Base-by-base conservation (phyloP, 1,140 invertebrate species). In the Lepidurus apus region DNA sequence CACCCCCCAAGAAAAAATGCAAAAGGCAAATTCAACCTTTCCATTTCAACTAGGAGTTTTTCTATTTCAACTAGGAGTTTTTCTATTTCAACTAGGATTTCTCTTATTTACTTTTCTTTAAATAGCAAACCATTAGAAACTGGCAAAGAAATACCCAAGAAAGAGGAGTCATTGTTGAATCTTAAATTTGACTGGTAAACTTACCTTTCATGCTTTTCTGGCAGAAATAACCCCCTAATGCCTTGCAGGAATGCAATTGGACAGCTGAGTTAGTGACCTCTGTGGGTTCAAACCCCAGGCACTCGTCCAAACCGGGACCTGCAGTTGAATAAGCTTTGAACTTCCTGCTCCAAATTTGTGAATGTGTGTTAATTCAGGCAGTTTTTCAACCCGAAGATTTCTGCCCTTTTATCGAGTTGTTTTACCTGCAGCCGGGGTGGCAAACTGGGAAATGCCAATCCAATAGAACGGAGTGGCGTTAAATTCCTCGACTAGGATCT, bases 401-500 rank as follows among this genome's bases (percentile, higher is more conserved):
- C 34, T 34, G 4, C 34, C 34, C 26, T 26, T 34, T 34, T 34
- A 34, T 34, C 34, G 4, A 4, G 34, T 34, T 34, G 3, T 34
- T 34, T 85, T 82, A 87, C 86, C 83, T 78, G 88, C 86, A 81
- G 89, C 91, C 7, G 84, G 86, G 82, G 89, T 85, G 43, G 83
- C 83, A 82, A 87, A 86, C 74, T 84, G 81, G 42, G 75, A 80
- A 24, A 78, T 80, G 83, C 82, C 89, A 24, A 91, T 85, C 91
- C 91, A 92, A 84, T 91, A 92, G 34, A 91, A 85, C 0, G 89
- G 86, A 45, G 88, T 90, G 73, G 90, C 89, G 81, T 88, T 88
- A 84, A 91, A 92, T 79, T 91, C 90, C n/a, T 86, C 85, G 79
- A 88, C 88, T 79, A 90, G 84, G 73, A 92, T 90, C 74, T 88